phyloP scores from a whole-genome alignment of 2,888 invertebrate genomes.

The Entomobrya proxima region DNA sequence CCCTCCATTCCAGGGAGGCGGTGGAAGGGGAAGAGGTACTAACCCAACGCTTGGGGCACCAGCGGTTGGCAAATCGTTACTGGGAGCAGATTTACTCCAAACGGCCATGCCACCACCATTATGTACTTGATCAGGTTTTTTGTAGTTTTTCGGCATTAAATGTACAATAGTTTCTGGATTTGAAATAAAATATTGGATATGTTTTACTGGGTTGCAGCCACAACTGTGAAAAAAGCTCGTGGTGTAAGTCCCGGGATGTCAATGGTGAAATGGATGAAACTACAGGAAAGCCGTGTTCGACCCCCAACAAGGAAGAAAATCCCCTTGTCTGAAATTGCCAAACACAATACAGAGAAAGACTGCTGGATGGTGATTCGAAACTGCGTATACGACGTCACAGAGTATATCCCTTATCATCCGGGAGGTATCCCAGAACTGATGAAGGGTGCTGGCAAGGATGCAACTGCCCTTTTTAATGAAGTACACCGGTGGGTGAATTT shows the following conservation, averaged over 20 bases:
- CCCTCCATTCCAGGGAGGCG: neutral
- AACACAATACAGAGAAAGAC: slow-evolving; percentile 66
- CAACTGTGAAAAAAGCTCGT: slow-evolving; percentile 57
- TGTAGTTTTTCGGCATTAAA: neutral
- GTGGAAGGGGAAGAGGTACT: neutral
- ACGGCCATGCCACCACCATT: slow-evolving; percentile 64
- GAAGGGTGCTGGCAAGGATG: slow-evolving; percentile 73
- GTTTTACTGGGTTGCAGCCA: slow-evolving; percentile 37
- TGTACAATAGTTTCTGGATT: neutral
- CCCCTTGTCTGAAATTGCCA: slow-evolving; percentile 65
- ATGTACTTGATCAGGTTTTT: slow-evolving; percentile 18
- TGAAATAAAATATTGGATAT: too few species aligned
- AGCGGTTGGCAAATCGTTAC: slow-evolving; percentile 17
- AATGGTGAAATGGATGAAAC: slow-evolving; percentile 72
- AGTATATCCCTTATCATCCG: slow-evolving; percentile 73
- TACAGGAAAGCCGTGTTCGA: slow-evolving; percentile 39
- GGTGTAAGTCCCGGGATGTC: slow-evolving; percentile 68
- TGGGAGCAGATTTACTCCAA: slow-evolving; percentile 62
- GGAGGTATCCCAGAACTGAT: slow-evolving; percentile 73
- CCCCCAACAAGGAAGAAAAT: slow-evolving; percentile 59
- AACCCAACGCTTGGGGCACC: neutral
- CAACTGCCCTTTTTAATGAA: slow-evolving; percentile 65
- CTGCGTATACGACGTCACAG: slow-evolving; percentile 72
- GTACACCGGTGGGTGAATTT: slow-evolving; percentile 74
- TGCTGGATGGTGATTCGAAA: slow-evolving; percentile 72